Evolutionary conservation across 2,113 vertebrate genomes (phyloP).

Genomic region (Phaethon lepturus): DNA sequence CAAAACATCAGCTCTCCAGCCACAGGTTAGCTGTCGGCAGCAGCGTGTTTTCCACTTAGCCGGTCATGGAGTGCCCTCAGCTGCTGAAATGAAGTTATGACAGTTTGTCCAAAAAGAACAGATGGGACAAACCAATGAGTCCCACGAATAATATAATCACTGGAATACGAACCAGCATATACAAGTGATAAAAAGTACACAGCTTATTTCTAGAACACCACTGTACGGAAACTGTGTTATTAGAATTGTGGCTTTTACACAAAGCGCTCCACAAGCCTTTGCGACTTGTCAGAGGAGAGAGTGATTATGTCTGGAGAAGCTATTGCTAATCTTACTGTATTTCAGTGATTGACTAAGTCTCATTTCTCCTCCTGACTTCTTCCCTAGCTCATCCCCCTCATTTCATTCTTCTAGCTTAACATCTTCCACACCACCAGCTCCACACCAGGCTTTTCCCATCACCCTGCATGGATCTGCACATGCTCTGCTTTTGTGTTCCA

Average conservation of each 20-base stretch:
- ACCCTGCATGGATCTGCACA: accelerated
- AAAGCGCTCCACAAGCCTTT: background rate
- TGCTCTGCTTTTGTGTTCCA: background rate
- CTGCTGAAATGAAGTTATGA: constrained; percentile 11
- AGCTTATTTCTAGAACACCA: background rate
- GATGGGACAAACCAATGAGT: accelerated
- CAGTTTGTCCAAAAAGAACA: background rate
- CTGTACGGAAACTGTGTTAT: background rate
- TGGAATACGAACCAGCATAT: accelerated
- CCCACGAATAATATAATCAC: accelerated
- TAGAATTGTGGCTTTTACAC: background rate
- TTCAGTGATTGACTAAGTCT: background rate
- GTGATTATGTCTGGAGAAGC: background rate
- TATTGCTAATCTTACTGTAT: background rate
- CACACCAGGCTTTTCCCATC: background rate
- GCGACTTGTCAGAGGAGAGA: background rate
- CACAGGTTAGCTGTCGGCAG: accelerated
- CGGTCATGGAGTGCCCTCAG: constrained; percentile 51
- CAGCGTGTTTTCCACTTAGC: accelerated
- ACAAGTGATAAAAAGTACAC: accelerated
- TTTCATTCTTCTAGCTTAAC: background rate
- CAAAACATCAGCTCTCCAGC: background rate
- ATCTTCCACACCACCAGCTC: background rate
- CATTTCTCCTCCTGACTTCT: background rate
- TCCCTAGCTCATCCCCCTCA: background rate